A percentile compares a stretch with the other conserved stretches of the same genome.
These are phyloP conservation scores for Peromyscus nudipes DNA, from an alignment of 2,797 vertebrate genomes.

Conservation along the genomic window DNA sequence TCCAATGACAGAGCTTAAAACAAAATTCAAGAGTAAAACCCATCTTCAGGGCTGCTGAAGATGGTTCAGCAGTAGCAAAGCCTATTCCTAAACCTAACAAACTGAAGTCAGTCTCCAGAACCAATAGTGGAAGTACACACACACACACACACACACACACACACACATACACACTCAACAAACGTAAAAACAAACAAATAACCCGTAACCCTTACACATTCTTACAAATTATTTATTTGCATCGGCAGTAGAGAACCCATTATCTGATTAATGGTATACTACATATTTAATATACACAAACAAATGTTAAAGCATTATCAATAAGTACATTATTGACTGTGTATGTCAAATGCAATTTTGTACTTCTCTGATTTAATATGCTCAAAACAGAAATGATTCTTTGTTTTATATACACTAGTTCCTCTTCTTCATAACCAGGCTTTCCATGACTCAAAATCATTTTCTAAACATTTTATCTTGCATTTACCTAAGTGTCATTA, in stretches of 20 bases:
- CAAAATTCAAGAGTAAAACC: background rate
- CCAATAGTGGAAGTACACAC: background rate
- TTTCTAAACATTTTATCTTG: background rate
- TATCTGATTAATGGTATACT: background rate
- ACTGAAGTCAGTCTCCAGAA: background rate
- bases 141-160: background rate
- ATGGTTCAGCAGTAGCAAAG: background rate
- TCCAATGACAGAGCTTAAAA: background rate
- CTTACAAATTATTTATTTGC: background rate
- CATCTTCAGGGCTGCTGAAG: background rate
- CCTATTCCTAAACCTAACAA: background rate
- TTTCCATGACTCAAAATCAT: conserved; percentile 5
- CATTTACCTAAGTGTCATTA: background rate
- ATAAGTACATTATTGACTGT: background rate
- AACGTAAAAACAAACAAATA: background rate
- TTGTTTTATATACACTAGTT: background rate
- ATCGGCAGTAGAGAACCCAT: background rate
- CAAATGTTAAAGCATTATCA: background rate
- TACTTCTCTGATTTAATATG: background rate
- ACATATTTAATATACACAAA: background rate
- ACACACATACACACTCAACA: background rate
- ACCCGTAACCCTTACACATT: background rate
- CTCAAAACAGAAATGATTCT: background rate
- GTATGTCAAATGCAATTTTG: background rate
- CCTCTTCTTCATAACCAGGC: background rate